Evolutionary conservation across 2,797 vertebrate genomes (phyloP), one percentile per base, ranked within the genome.

Genomic region (Aselliscus stoliczkanus): DNA sequence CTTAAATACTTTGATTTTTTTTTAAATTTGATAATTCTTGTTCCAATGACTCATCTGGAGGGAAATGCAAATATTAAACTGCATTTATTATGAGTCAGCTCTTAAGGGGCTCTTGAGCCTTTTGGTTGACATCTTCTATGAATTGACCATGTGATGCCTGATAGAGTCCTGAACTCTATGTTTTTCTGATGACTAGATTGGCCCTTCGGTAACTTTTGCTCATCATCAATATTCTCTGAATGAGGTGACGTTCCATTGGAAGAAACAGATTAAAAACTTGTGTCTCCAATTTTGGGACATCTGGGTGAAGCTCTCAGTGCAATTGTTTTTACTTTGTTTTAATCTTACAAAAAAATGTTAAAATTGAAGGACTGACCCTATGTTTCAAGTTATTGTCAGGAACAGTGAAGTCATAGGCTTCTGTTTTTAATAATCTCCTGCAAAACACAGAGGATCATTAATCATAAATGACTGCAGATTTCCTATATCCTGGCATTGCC

Each of bases 321-420:
- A 95, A 98, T 98, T 98, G 98, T 98, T 98, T 98, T 98, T 98
- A 97, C 98, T 98, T 98, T 97, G 98, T 98, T 98, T 98, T 98
- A 98, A 98, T 98, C 98, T 98, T 98, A 96, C 97, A 97, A 98
- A 50, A 98, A 98, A 98, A 98, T 97, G 97, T 98, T 98, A 97
- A 98, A 98, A 98, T 97, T 93, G 97, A 98, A 98, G 97, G 98
- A 98, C 96, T 98, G 98, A 98, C 97, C 98, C 93, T 94, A 65
- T 98, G 98, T 98, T 99, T 98, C 98, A 98, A 98, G 98, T 98
- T 98, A 96, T 98, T 98, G 97, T 98, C 97, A 98, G 98, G 98
- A 98, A 98, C 95, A 98, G 97, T 98, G 98, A 98, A 98, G 98
- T 98, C 98, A 98, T 98, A 96, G 98, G 96, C 98, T 98, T 98